These are phyloP conservation scores for Thera britannica DNA, from an alignment of 2,888 invertebrate species.

Conservation along the genomic window DNA sequence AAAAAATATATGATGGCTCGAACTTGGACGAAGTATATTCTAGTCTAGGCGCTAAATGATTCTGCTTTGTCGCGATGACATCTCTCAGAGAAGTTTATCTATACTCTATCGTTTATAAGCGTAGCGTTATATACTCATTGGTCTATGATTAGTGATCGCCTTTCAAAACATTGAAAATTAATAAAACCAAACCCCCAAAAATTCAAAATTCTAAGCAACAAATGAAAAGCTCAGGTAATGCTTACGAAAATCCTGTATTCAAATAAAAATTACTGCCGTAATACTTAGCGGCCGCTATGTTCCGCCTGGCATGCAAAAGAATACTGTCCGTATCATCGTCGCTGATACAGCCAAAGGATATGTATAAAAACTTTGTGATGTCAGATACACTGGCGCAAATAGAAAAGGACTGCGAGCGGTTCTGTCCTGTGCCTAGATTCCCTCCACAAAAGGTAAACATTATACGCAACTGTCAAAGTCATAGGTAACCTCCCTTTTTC, in stretches of 20 bases:
- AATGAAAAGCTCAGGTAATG: neutral
- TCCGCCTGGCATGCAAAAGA: constrained; percentile 31
- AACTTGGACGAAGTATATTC: no score
- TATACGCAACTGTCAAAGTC: neutral
- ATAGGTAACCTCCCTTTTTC: no score
- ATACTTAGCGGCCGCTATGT: constrained; percentile 27
- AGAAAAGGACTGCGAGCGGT: constrained; percentile 64
- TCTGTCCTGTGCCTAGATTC: constrained; percentile 60
- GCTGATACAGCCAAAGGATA: constrained; percentile 39
- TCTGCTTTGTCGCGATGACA: neutral
- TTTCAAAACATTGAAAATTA: neutral
- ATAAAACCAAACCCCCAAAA: constrained; percentile 16
- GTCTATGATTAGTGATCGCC: no score
- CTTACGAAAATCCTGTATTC: neutral
- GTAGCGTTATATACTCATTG: no score
- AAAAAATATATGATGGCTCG: no score
- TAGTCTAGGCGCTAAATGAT: neutral
- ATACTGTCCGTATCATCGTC: constrained; percentile 29
- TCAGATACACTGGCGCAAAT: constrained; percentile 60
- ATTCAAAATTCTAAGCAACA: constrained; percentile 19
- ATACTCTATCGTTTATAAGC: no score
- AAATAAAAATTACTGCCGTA: neutral
- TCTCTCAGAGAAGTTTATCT: neutral
- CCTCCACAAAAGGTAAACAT: constrained; percentile 67
- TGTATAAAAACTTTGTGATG: constrained; percentile 64